Percentiles rank a stretch among this genome's conserved stretches.
phyloP scores from a whole-genome alignment of 2,113 vertebrate genomes.

The Cottus gobio region DNA sequence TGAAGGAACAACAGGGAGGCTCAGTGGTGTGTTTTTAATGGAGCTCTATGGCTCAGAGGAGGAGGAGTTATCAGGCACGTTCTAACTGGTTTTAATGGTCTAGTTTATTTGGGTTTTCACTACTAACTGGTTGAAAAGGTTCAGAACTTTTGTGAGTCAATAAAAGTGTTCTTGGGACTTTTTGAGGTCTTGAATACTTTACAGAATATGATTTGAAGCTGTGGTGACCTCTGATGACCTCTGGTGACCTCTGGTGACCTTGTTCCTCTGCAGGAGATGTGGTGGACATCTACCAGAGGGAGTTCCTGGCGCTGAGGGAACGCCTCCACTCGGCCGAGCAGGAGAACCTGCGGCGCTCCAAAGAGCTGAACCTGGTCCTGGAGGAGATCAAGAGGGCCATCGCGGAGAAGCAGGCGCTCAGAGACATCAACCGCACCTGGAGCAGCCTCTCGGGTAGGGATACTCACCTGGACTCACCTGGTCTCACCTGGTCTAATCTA shows the following conservation, averaged over 20 bases:
- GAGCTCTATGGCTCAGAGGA: not conserved
- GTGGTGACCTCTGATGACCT: not conserved
- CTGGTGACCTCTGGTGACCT: too few species aligned
- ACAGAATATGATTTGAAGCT: not conserved
- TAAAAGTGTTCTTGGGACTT: not conserved
- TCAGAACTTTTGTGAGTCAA: not conserved
- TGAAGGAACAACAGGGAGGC: too few species aligned
- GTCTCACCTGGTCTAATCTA: not conserved
- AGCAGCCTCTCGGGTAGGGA: constrained; percentile 74
- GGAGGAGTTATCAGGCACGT: not conserved
- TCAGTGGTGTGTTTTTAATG: not conserved
- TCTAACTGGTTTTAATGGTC: not conserved
- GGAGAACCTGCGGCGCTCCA: constrained; percentile 96
- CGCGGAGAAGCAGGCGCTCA: constrained; percentile 82
- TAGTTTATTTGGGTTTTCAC: not conserved
- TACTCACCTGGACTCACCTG: not conserved
- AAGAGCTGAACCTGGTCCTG: constrained; percentile 97
- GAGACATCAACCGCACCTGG: constrained; percentile 81
- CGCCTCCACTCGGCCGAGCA: constrained; percentile 93
- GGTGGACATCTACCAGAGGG: constrained; percentile 95
- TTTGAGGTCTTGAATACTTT: not conserved
- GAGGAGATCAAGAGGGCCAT: constrained; percentile 97
- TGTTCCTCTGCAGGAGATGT: constrained; percentile 85
- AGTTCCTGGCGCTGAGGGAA: constrained; percentile 94
- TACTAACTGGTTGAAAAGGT: not conserved